Conservation (phyloP, 2,888 invertebrate species). For the Orthosia incerta region DNA sequence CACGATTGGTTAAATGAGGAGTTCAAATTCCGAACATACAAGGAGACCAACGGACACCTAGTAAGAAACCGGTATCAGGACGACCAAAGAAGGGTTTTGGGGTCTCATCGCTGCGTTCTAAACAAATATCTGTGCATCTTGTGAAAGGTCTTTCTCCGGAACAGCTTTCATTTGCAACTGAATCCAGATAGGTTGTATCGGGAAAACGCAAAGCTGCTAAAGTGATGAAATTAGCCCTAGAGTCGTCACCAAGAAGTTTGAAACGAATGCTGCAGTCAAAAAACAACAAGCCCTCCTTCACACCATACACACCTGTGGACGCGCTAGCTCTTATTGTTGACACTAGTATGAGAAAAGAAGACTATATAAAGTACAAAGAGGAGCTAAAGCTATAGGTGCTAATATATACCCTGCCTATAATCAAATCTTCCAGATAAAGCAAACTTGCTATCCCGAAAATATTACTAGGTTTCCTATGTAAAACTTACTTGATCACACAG, state of each 20-base stretch:
- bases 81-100: too few relatives aligned
- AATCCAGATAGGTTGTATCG: constrained; percentile 29
- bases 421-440: constrained; percentile 14
- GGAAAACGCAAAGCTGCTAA: too few relatives aligned
- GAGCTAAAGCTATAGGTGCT: constrained; percentile 37
- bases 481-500: constrained; percentile 21
- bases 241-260: too few relatives aligned
- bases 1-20: too few relatives aligned
- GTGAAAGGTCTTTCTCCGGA: constrained; percentile 7
- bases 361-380: constrained; percentile 32
- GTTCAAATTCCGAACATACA: too few relatives aligned
- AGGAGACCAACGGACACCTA: too few relatives aligned
- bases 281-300: too few relatives aligned
- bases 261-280: too few relatives aligned
- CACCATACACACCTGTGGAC: constrained; percentile 17
- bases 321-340: constrained; percentile 21
- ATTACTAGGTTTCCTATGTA: constrained; percentile 21
- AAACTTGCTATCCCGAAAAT: constrained; percentile 20
- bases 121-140: too few relatives aligned
- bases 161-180: constrained; percentile 19
- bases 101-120: too few relatives aligned
- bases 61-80: too few relatives aligned
- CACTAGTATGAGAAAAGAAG: constrained; percentile 20
- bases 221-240: too few relatives aligned
- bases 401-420: constrained; percentile 38